phyloP scores from a whole-genome alignment of 92 coral and sea anemone species.

The Chrysogorgia sp. region DNA sequence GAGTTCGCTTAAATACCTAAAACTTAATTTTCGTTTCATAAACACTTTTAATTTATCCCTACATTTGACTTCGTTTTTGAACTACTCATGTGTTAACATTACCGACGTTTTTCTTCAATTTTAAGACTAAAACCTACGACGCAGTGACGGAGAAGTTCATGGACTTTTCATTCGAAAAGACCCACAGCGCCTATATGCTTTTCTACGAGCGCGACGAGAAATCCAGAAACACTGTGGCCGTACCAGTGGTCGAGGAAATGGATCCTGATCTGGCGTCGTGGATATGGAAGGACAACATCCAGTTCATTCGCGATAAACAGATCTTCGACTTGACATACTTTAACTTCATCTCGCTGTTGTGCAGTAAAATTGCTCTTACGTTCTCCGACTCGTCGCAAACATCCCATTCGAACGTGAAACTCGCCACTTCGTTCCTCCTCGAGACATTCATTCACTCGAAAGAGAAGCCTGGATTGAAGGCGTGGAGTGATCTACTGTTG shows the following conservation, averaged over 20 bases:
- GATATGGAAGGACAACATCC: constrained; percentile 97
- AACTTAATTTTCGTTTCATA: no score
- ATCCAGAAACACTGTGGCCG: constrained; percentile 1
- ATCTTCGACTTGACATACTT: constrained; percentile 97
- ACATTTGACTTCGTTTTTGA: no score
- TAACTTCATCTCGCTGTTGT: constrained; percentile 90
- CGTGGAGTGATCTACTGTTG: constrained; percentile 88
- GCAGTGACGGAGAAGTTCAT: constrained; percentile 97
- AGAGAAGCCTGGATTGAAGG: constrained; percentile 87
- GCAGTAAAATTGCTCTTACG: constrained; percentile 67
- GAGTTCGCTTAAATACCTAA: no score
- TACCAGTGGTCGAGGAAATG: constrained; percentile 45
- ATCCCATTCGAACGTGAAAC: constrained; percentile 82
- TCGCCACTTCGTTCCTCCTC: constrained; percentile 81
- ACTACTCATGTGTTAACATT: no score
- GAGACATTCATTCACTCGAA: constrained; percentile 95
- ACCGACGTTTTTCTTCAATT: neutral
- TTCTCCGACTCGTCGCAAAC: constrained; percentile 62
- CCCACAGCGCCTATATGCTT: constrained; percentile 99
- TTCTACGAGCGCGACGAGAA: constrained; percentile 90
- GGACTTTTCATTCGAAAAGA: constrained; percentile 98
- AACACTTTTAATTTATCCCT: no score
- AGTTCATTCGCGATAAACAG: constrained; percentile 93
- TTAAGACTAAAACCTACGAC: constrained; percentile 94
- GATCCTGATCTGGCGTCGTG: constrained; percentile 85